phyloP scores from a whole-genome alignment of 2,797 vertebrate species.

The Apodemus agrarius region DNA sequence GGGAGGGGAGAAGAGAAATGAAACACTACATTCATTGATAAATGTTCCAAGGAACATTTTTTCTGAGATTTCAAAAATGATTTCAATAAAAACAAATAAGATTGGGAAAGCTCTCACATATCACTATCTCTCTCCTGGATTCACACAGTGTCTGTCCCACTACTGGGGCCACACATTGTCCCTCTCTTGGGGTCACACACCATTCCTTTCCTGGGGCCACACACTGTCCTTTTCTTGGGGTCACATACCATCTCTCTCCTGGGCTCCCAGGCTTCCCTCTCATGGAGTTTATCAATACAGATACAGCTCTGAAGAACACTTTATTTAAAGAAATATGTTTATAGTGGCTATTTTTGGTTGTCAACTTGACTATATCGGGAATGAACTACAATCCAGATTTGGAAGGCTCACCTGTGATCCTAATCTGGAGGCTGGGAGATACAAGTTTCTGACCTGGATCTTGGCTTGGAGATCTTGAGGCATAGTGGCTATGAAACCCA shows the following conservation, averaged over 20 bases:
- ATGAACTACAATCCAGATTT: no score
- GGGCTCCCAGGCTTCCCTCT: neutral
- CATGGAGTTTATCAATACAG: neutral
- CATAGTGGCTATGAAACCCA: no score
- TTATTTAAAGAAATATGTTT: neutral
- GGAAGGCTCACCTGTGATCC: no score
- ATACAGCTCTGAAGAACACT: neutral
- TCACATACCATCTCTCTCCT: neutral
- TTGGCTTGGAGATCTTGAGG: no score
- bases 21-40: neutral
- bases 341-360: no score
- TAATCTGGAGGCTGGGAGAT: no score
- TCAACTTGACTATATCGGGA: no score
- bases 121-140: neutral
- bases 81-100: neutral
- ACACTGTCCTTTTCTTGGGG: neutral
- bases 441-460: no score
- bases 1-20: neutral
- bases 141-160: neutral
- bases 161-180: neutral
- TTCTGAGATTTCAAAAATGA: conserved; percentile 7
- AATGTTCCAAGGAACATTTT: neutral
- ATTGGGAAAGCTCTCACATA: neutral
- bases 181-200: neutral
- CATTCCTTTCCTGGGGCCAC: neutral